Evolutionary conservation across 2,113 vertebrate species (phyloP), one percentile per base, ranked within the genome.

Genomic region (Heterocephalus glaber): DNA sequence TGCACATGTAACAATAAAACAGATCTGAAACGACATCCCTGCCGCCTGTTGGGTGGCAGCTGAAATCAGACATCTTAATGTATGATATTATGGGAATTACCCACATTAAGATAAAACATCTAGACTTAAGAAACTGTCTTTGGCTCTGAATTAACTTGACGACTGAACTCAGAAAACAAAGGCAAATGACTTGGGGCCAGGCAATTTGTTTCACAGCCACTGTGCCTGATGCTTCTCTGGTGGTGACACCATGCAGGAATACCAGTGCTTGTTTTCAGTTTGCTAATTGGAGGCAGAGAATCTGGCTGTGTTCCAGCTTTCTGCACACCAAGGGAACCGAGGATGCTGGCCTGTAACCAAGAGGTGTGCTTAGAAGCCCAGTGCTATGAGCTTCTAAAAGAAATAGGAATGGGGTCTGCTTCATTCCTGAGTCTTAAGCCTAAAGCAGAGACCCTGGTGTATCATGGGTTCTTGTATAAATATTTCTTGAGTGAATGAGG

Each of bases 81-180:
- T 97, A 90, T 81, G 95, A 97, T 97, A 97, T 97, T 97, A 97
- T 96, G 97, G 97, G 97, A 98, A 97, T 97, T 98, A 90, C 96
- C 77, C 97, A 94, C 97, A 96, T 97, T 96, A 97, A 97, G 97
- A 97, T 97, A 97, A 98, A 97, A 96, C 97, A 98, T 98, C 97
- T 96, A 86, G 96, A 96, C 97, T 97, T 98, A 98, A 97, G 95
- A 96, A 97, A 97, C 92, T 95, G 82, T 97, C 95, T 96, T 95
- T 66, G 83, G 86, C 92, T 97, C 93, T 93, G 95, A 97, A 96
- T 98, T 97, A 97, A 97, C 92, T 96, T 90, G 74, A 92, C 96
- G 87, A 84, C 2, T 74, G 93, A 96, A 91, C 88, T 86, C 94
- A 76, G 87, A 84, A 96, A 92, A 95, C 94, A 95, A 90, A 95